phyloP scores from a whole-genome alignment of 2,888 invertebrate genomes.

The Rhamphomyia laevipes region DNA sequence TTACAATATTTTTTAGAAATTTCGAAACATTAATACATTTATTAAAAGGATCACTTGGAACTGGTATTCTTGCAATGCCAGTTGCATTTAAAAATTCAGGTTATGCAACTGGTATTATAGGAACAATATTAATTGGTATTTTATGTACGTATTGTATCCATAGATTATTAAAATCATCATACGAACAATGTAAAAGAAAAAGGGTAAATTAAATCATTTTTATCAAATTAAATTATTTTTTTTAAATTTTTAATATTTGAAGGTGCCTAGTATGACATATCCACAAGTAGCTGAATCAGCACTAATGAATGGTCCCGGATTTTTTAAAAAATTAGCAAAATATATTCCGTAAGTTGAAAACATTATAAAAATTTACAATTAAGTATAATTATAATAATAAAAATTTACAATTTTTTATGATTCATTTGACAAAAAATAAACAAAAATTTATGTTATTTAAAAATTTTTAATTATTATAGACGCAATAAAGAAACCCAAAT shows the following conservation, averaged over 20 bases:
- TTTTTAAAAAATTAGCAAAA: conserved; percentile 46
- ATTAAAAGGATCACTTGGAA: conserved; percentile 80
- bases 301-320: conserved; percentile 55
- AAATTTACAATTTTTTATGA: too few relatives aligned
- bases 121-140: conserved; percentile 62
- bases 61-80: conserved; percentile 87
- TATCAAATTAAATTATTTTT: conserved; percentile 37
- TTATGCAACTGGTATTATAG: conserved; percentile 58
- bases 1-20: conserved; percentile 2
- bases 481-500: too few relatives aligned
- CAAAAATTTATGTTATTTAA: too few relatives aligned
- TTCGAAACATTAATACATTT: conserved; percentile 8
- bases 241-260: neutral
- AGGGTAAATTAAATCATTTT: conserved; percentile 13
- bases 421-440: too few relatives aligned
- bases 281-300: conserved; percentile 64
- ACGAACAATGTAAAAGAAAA: neutral
- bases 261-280: conserved; percentile 52
- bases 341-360: conserved; percentile 46
- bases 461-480: too few relatives aligned
- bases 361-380: neutral
- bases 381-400: too few relatives aligned
- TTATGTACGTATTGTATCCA: conserved; percentile 81
- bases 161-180: conserved; percentile 41
- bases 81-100: conserved; percentile 80